Base-by-base conservation (phyloP, 2,113 vertebrate species). In the Melanocharis versteri region DNA sequence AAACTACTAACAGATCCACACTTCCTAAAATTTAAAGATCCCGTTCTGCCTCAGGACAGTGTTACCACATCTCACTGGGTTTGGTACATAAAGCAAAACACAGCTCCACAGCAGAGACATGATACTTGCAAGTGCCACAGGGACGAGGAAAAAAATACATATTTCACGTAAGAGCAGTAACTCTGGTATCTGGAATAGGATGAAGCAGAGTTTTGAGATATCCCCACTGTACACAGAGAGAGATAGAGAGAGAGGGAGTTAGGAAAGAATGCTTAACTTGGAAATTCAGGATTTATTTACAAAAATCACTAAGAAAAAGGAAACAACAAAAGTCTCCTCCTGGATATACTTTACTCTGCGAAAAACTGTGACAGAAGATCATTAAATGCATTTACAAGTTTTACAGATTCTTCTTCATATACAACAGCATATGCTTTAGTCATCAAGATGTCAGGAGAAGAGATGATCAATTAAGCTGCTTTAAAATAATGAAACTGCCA, bases 261-360 rank as follows among this genome's bases (percentile, higher is more conserved):
- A 90, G 5, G n/a, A 89, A 66, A 87, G 71, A 90, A 51, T 50
- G 57, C 30, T 96, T 87, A 76, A 90, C 56, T 94, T 83, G 93
- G 73, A 91, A 97, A 97, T 95, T 60, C 78, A 83, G 91, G 84
- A 72, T 98, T 98, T 98, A 97, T 98, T 98, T 97, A 94, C 69
- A 96, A 89, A 91, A 92, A 94, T 95, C 58, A 90, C 77, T 88
- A 89, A 80, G 79, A 92, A 93, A 33, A 45, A 93, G 40, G 15
- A 69, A 87, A 71, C 15, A 35, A 73, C 65, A n/a, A 47, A 76
- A 14, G 11, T 56, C 22, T 65, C 47, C 27, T 93, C 28, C 47
- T 81, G 60, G 27, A 81, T 78, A 80, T 54, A 53, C 39, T 90
- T 39, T 23, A 69, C 58, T 87, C 50, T 73, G 88, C 33, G 39